Evolutionary conservation across 2,888 invertebrate species (phyloP).

Genomic region (Athrips mouffetella): DNA sequence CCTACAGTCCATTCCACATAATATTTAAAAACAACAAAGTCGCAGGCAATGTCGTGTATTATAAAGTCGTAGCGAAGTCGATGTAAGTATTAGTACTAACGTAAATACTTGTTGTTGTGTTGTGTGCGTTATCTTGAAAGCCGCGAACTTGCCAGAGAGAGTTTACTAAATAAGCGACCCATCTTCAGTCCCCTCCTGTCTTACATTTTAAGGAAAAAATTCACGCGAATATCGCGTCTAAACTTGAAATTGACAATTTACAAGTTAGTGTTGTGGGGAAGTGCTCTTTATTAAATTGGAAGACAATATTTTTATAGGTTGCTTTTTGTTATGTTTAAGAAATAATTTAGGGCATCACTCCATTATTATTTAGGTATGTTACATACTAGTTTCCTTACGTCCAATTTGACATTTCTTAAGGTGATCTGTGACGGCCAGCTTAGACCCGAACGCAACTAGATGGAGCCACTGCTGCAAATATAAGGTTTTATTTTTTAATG

Average conservation of each 20-base stretch:
- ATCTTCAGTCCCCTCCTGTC: constrained; percentile 1
- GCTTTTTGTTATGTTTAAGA: no score
- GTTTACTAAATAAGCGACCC: constrained; percentile 6
- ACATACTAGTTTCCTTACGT: no score
- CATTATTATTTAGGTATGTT: no score
- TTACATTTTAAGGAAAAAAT: constrained; percentile 11
- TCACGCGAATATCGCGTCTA: constrained; percentile 29
- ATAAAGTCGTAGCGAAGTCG: neutral
- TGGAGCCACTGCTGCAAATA: no score
- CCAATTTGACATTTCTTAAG: no score
- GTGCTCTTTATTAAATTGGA: constrained; percentile 28
- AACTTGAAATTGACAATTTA: constrained; percentile 50
- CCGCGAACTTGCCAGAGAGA: constrained; percentile 9
- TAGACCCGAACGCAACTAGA: no score
- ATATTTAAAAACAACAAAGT: no score
- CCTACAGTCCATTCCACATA: no score
- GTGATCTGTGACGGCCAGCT: no score
- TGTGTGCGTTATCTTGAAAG: neutral
- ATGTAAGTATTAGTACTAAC: neutral
- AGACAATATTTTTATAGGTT: constrained; percentile 29
- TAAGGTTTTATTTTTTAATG: no score
- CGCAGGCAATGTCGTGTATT: no score
- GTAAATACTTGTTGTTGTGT: neutral
- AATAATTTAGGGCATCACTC: no score
- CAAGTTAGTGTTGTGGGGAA: constrained; percentile 25